These are phyloP conservation scores for Triplophysa siluroides DNA, from an alignment of 2,113 vertebrate species.

Conservation along the genomic window DNA sequence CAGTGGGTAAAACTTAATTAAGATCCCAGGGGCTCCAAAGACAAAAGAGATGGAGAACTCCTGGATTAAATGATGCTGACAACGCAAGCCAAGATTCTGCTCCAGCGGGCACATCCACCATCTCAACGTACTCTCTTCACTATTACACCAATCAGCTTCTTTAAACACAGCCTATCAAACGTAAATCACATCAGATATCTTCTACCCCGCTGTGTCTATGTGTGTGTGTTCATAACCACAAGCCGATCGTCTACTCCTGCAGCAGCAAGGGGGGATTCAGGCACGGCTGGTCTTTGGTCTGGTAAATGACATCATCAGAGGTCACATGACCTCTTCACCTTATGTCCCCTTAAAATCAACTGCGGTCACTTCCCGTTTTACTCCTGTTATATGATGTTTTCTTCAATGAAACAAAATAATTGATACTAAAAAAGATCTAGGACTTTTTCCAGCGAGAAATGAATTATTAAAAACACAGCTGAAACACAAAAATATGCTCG, in stretches of 20 bases:
- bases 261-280: conserved; percentile 42
- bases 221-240: conserved; percentile 57
- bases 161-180: conserved; percentile 28
- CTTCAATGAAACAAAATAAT: neutral
- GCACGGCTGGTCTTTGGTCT: conserved; percentile 55
- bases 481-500: no score
- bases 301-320: conserved; percentile 65
- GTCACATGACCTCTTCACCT: conserved; percentile 31
- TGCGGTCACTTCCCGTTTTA: neutral
- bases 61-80: conserved; percentile 55
- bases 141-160: neutral
- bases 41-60: neutral
- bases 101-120: neutral
- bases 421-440: neutral
- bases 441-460: neutral
- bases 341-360: neutral
- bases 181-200: conserved; percentile 22
- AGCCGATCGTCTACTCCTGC: conserved; percentile 8
- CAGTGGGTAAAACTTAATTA: neutral
- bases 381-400: conserved; percentile 5
- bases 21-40: neutral
- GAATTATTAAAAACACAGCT: no score
- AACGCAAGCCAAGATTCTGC: conserved; percentile 41
- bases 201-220: conserved; percentile 56
- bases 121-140: neutral